Evolutionary conservation across 2,888 invertebrate genomes (phyloP), one percentile per base, ranked within the genome.

Genomic region (Epinotia bilunana): DNA sequence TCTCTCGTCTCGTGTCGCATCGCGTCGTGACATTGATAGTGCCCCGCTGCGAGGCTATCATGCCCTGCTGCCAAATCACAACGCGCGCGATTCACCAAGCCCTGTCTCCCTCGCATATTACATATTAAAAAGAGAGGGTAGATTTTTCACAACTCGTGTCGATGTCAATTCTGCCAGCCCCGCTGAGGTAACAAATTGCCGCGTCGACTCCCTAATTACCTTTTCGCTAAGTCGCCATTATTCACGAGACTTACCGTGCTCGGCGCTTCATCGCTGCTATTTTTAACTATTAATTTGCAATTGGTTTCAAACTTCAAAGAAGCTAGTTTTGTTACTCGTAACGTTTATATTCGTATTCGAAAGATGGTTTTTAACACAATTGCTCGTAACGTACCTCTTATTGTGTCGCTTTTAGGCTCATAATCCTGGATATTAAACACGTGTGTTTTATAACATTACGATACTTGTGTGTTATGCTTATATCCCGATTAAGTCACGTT

Each of bases 191-290:
- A 65, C 53, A n/a, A 65, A 65, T 65, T 65, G 33, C 33, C 33
- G 65, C 33, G 65, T 53, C 33, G 65, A 33, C 65, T 67, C 53
- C 11, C 65, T 67, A 67, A 67, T 67, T 67, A 67, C 65, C n/a
- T 53, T 53, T 53, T 12, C 49, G 64, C 64, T 18, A 23, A 64
- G 49, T 49, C 39, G 18, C 62, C 23, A 49, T 64, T 23, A 49
- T 49, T 64, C 49, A 28, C 64, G 49, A 5, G n/a, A 49, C 64
- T 64, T 64, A 63, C 43, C 23, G 46, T 53, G 23, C 28, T 13
- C 49, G 49, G 49, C 20, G 43, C 46, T 49, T 64, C 49, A 62
- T 62, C 39, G 28, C 46, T 23, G 64, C 49, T 64, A 64, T 64
- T 64, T 46, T 64, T 64, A 64, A 62, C 62, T 62, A 39, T 62